Percentiles rank a stretch among this genome's conserved stretches.
phyloP scores from a whole-genome alignment of 2,113 vertebrate species.

The Benitochromis conjunctus region DNA sequence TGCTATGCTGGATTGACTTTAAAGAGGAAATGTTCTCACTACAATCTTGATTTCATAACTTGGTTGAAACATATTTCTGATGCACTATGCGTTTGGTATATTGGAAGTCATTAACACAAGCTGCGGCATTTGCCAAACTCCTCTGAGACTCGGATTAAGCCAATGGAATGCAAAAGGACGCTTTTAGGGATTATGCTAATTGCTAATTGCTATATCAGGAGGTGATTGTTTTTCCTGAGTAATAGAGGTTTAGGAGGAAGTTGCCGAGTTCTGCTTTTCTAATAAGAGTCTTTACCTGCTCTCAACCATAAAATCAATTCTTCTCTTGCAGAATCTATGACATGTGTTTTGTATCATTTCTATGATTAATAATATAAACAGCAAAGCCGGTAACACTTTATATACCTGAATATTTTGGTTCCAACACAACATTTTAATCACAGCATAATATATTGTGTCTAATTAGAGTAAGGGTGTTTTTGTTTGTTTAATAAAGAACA shows the following conservation, averaged over 20 bases:
- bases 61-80: not conserved
- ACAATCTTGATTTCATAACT: not conserved
- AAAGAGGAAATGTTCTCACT: not conserved
- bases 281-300: conserved; percentile 32
- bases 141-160: conserved; percentile 50
- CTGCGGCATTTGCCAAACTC: conserved; percentile 45
- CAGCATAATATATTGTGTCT: not conserved
- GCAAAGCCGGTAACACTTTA: not conserved
- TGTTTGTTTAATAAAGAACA: not conserved
- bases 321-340: not conserved
- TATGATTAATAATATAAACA: not conserved
- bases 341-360: not conserved
- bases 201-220: conserved; percentile 60
- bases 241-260: conserved; percentile 43
- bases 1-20: not conserved
- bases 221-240: conserved; percentile 60
- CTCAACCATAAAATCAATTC: not conserved
- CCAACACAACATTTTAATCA: not conserved
- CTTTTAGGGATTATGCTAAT: conserved; percentile 72
- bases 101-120: conserved; percentile 37
- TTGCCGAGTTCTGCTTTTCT: conserved; percentile 30
- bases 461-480: not conserved
- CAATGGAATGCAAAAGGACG: conserved; percentile 45
- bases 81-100: not conserved
- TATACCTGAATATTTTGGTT: not conserved